Conservation (phyloP, 2,888 invertebrate genomes). For the Cordilura impudica region DNA sequence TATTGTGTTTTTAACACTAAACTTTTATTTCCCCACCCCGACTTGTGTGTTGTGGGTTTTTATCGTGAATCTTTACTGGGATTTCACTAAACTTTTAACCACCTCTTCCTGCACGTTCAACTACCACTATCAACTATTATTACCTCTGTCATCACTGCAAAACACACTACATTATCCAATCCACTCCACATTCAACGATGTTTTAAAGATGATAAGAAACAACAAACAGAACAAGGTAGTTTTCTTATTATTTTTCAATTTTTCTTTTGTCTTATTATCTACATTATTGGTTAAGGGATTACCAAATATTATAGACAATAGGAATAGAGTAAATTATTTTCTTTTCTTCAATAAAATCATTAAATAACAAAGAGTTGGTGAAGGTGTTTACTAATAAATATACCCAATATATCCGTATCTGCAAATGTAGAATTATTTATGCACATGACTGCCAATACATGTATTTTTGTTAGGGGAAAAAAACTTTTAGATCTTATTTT, state of each 20-base stretch:
- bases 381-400: conserved; percentile 29
- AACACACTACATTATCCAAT: conserved; percentile 41
- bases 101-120: conserved; percentile 22
- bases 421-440: too few relatives aligned
- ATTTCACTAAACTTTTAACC: conserved; percentile 6
- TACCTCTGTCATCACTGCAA: conserved; percentile 47
- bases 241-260: conserved; percentile 47
- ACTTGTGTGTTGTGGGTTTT: conserved; percentile 28
- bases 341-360: background rate
- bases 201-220: conserved; percentile 73
- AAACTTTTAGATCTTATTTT: too few relatives aligned
- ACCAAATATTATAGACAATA: conserved; percentile 12
- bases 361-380: conserved; percentile 13
- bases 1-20: conserved; percentile 26
- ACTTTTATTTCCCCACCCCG: background rate
- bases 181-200: conserved; percentile 58
- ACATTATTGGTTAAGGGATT: conserved; percentile 26
- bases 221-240: conserved; percentile 73
- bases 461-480: too few relatives aligned
- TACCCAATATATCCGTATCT: background rate
- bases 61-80: conserved; percentile 3
- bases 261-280: conserved; percentile 15
- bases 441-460: too few relatives aligned
- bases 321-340: background rate
- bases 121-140: conserved; percentile 6